These are phyloP conservation scores for Hypocryptadius cinnamomeus DNA, from an alignment of 2,113 vertebrate genomes.

Conservation along the genomic window DNA sequence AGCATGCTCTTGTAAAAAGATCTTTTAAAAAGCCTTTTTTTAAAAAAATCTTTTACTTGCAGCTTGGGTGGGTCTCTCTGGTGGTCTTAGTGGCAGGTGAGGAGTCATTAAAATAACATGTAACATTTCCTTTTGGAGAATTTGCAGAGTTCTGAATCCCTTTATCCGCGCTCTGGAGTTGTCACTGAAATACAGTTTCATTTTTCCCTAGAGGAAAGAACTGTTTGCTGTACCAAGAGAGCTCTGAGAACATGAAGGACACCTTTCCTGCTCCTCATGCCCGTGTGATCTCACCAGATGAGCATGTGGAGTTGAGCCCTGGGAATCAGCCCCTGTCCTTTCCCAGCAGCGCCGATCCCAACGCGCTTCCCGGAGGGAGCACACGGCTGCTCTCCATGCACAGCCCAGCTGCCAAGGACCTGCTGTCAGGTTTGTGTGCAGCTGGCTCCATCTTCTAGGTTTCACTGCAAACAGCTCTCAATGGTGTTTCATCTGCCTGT, in stretches of 20 bases:
- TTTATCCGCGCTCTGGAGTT: not conserved
- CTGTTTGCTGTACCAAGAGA: constrained; percentile 71
- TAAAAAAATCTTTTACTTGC: not conserved
- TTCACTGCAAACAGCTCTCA: not conserved
- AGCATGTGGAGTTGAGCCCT: not conserved
- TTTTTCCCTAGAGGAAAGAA: constrained; percentile 74
- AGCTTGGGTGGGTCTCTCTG: not conserved
- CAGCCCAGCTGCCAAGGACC: constrained; percentile 68
- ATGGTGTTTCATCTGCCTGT: fast-evolving
- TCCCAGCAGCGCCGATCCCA: not conserved
- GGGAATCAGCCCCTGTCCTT: not conserved
- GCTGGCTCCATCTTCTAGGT: not conserved
- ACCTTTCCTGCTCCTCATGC: not conserved
- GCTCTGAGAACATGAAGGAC: constrained; percentile 22
- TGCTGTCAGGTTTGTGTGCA: constrained; percentile 80
- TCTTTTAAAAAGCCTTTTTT: not conserved
- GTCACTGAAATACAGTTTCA: not conserved
- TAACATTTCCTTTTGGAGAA: not conserved
- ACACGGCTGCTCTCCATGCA: constrained; percentile 14
- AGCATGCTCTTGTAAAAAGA: no score
- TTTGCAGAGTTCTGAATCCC: not conserved
- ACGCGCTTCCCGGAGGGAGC: not conserved
- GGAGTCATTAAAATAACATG: not conserved
- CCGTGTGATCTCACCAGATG: not conserved
- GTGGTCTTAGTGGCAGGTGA: not conserved